Percentiles rank a stretch among this genome's conserved stretches.
Conservation (phyloP, 2,797 vertebrate genomes). For the Setipinna tenuifilis region DNA sequence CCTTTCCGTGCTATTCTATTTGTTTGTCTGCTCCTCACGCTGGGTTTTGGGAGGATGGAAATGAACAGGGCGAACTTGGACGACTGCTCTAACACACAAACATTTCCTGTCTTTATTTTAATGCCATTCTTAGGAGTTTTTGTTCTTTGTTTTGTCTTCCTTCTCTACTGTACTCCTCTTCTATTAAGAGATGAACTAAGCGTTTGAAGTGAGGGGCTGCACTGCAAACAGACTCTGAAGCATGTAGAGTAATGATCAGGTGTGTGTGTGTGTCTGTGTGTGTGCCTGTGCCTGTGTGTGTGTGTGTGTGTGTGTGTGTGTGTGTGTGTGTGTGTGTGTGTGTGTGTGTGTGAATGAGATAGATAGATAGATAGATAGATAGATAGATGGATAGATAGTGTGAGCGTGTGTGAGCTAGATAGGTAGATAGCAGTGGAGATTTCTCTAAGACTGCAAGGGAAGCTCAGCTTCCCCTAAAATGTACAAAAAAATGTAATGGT, state of each 20-base stretch:
- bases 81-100: background rate
- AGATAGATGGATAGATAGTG: too few species aligned
- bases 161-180: background rate
- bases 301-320: background rate
- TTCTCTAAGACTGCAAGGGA: too few species aligned
- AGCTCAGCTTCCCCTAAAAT: too few species aligned
- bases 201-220: background rate
- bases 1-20: constrained; percentile 39
- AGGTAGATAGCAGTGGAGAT: too few species aligned
- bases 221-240: background rate
- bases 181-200: background rate
- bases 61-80: background rate
- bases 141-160: background rate
- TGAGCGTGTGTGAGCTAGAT: too few species aligned
- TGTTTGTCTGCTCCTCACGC: constrained; percentile 24
- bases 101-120: background rate
- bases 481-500: too few species aligned
- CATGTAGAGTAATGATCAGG: background rate
- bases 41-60: background rate
- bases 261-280: background rate
- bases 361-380: background rate
- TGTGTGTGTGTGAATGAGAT: background rate
- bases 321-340: background rate
- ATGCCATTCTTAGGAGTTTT: background rate
- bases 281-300: background rate